A percentile compares a stretch with the other conserved stretches of the same genome.
Evolutionary conservation across 2,113 vertebrate species (phyloP).

Genomic region (Caloenas nicobarica): DNA sequence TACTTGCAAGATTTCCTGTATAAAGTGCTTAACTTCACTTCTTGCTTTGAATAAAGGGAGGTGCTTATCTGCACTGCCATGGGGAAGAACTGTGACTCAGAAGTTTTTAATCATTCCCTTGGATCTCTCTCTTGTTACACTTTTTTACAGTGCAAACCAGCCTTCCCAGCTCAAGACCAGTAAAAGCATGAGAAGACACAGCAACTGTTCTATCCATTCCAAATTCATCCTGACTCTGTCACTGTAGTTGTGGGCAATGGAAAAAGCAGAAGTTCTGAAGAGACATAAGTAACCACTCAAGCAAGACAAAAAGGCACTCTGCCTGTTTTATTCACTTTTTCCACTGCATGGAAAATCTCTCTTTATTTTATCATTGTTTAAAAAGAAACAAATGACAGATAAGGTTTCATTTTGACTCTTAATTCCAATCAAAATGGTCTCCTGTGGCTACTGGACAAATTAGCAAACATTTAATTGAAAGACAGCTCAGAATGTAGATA

Average conservation of each 20-base stretch:
- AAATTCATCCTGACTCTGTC: neutral
- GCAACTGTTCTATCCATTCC: neutral
- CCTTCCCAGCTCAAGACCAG: neutral
- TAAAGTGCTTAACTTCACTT: neutral
- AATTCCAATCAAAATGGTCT: neutral
- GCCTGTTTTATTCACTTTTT: neutral
- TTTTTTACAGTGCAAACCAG: neutral
- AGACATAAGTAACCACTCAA: neutral
- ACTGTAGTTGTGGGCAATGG: neutral
- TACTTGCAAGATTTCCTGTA: neutral
- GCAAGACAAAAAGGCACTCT: neutral
- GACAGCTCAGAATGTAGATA: neutral
- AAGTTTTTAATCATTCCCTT: neutral
- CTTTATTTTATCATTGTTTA: neutral
- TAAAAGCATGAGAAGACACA: neutral
- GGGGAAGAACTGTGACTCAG: neutral
- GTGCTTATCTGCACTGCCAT: neutral
- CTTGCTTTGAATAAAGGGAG: neutral
- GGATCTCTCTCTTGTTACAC: neutral
- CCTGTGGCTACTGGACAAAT: constrained; percentile 6
- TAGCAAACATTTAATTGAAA: constrained; percentile 19
- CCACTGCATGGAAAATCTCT: neutral
- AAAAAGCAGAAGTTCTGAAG: neutral
- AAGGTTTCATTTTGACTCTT: neutral
- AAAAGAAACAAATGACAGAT: neutral